Conservation (phyloP, 2,113 vertebrate species). For the Petroica traversi region DNA sequence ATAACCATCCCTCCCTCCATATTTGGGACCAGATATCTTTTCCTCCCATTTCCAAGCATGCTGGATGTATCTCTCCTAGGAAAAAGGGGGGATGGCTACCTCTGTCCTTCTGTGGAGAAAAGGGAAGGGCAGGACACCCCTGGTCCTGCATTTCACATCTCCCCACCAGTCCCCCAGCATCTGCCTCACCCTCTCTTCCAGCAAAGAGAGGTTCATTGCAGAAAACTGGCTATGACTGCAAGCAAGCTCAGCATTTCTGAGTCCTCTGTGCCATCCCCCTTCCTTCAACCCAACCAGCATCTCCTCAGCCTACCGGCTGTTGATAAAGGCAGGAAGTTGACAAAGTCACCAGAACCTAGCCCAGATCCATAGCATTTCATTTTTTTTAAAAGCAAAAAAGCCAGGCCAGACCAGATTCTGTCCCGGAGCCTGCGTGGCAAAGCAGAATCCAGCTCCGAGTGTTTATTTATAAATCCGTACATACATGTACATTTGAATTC, state of each 20-base stretch:
- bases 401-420: background rate
- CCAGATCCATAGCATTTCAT: background rate
- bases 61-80: background rate
- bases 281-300: background rate
- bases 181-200: background rate
- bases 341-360: conserved; percentile 26
- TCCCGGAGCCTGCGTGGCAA: background rate
- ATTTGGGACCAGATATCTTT: background rate
- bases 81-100: background rate
- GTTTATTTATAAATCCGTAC: conserved; percentile 59
- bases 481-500: conserved; percentile 58
- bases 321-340: background rate
- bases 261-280: background rate
- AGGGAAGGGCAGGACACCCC: background rate
- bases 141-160: background rate
- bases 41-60: background rate
- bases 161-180: background rate
- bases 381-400: background rate
- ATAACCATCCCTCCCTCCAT: background rate
- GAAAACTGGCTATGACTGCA: background rate
- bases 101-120: background rate
- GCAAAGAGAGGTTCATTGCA: background rate
- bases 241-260: background rate
- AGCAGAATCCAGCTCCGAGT: conserved; percentile 15
- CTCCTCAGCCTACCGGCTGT: background rate